phyloP scores from a whole-genome alignment of 2,797 vertebrate species.

The Presbytis comata region DNA sequence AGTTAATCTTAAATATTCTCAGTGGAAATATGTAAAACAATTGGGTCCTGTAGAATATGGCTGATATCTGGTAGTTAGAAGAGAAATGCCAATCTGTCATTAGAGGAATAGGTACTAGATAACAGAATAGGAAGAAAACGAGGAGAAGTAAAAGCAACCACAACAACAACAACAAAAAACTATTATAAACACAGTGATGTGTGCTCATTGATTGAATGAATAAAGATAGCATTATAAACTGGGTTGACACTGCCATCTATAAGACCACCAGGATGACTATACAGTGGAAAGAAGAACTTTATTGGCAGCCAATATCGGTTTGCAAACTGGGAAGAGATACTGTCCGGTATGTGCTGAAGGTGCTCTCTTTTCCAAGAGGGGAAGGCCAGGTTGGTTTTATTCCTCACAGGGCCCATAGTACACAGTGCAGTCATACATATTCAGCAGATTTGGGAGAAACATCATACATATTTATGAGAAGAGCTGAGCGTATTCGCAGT shows the following conservation, averaged over 20 bases:
- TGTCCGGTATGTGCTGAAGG: not conserved
- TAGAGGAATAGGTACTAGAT: constrained; percentile 55
- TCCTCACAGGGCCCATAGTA: not conserved
- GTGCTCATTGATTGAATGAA: not conserved
- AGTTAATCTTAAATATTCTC: constrained; percentile 66
- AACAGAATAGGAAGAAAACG: constrained; percentile 35
- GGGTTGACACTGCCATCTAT: not conserved
- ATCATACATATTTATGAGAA: not conserved
- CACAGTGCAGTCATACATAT: not conserved
- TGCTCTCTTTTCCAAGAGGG: not conserved
- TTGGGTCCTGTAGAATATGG: constrained; percentile 44
- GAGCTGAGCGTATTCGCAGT: not conserved
- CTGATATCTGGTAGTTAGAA: constrained; percentile 67
- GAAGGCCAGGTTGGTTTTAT: not conserved
- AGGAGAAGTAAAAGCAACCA: constrained; percentile 62
- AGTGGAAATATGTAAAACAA: constrained; percentile 34
- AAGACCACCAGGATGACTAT: not conserved
- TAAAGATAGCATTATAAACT: not conserved
- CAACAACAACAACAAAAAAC: constrained; percentile 45
- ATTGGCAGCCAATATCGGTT: not conserved
- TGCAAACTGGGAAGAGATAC: not conserved
- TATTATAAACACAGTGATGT: constrained; percentile 59
- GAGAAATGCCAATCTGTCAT: constrained; percentile 42
- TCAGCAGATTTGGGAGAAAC: not conserved
- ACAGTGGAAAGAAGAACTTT: not conserved